phyloP scores from a whole-genome alignment of 2,888 invertebrate species.

The Oligia fasciuncula region DNA sequence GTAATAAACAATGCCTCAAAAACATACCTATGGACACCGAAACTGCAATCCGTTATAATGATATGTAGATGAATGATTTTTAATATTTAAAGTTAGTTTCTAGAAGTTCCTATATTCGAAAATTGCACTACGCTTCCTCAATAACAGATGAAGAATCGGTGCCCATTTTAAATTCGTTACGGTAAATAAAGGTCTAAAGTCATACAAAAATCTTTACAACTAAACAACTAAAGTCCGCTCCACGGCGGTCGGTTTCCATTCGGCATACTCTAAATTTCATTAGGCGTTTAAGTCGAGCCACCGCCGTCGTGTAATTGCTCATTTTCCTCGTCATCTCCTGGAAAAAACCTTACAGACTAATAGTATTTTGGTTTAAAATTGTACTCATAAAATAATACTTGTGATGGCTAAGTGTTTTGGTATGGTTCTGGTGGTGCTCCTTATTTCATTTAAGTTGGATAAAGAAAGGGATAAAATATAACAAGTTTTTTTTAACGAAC shows the following conservation, averaged over 20 bases:
- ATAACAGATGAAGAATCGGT: neutral
- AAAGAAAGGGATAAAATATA: neutral
- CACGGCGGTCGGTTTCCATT: slow-evolving; percentile 73
- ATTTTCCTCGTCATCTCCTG: slow-evolving; percentile 85
- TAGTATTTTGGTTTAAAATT: slow-evolving; percentile 65
- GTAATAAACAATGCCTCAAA: neutral
- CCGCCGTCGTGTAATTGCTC: slow-evolving; percentile 88
- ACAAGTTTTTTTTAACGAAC: too few species aligned
- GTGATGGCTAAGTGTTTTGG: slow-evolving; percentile 10
- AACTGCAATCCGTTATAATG: neutral
- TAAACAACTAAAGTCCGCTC: slow-evolving; percentile 67
- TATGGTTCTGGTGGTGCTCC: neutral
- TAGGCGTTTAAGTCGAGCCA: slow-evolving; percentile 87
- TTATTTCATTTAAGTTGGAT: slow-evolving; percentile 5
- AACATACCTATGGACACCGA: rapidly evolving
- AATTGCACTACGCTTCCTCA: neutral
- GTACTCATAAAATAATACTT: slow-evolving; percentile 49
- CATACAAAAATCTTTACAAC: slow-evolving; percentile 25
- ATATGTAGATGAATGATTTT: neutral
- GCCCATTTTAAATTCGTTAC: neutral
- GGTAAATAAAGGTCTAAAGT: neutral
- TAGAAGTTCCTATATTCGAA: neutral
- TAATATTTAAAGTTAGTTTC: neutral
- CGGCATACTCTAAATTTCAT: slow-evolving; percentile 89
- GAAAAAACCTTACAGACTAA: slow-evolving; percentile 77